Base-by-base conservation (phyloP, 2,888 invertebrate genomes). In the Parascotia fuliginaria region DNA sequence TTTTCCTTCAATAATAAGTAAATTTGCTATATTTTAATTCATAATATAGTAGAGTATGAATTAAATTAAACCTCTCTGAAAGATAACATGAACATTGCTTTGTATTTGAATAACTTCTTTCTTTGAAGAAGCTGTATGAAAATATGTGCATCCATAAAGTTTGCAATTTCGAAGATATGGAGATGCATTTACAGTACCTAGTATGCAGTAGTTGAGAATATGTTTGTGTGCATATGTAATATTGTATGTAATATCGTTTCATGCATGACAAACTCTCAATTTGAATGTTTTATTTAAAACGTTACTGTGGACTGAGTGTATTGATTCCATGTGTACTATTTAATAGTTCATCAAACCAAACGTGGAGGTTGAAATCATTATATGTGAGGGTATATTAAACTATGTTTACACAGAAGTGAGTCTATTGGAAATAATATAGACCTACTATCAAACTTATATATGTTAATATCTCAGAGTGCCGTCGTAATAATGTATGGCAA, bases 251-350 rank as follows among this genome's bases (percentile, higher is more conserved):
- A 19, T 19, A 5, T 19, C 3, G 4, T 36, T 47, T 52, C 27
- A 36, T 38, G 42, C 52, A 39, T 53, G 49, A 53, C 28, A 33
- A 29, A 56, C 36, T 50, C 22, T 33, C 40, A 38, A 55, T 55
- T 45, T 41, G 28, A 31, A 50, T 45, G 41, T 28, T 46, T 48
- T 28, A 42, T 46, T 41, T 55, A 41, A 22, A 19, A 32, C 14
- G 34, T 34, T 41, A 9, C 24, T 41, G 32, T 32, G 36, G 37
- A 41, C 14, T 14, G 12, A 16, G 33, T 3, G 11, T 34, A 28
- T 12, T 15, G 22, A n/a, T n/a, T n/a, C n/a, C n/a, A n/a, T n/a
- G n/a, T n/a, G n/a, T n/a, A n/a, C n/a, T n/a, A n/a, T n/a, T n/a
- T n/a, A n/a, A n/a, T n/a, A 27, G 14, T 11, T 22, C 13, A 24